A percentile compares a stretch with the other conserved stretches of the same genome.
These are phyloP conservation scores for Pseudorectes ferrugineus DNA, from an alignment of 2,113 vertebrate genomes.

Conservation along the genomic window DNA sequence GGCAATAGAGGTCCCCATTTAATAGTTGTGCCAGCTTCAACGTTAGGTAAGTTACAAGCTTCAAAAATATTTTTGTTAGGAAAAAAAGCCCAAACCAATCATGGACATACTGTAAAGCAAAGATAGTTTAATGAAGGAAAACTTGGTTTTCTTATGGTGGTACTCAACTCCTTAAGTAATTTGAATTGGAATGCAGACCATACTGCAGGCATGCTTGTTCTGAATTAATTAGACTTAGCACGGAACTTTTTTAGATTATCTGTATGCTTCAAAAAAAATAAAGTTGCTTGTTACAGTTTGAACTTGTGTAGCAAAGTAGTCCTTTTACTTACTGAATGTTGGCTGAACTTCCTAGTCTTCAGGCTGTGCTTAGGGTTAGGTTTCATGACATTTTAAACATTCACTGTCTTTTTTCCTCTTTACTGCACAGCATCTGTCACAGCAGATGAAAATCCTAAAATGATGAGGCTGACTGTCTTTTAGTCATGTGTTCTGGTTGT, in stretches of 20 bases:
- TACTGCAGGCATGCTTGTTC: not conserved
- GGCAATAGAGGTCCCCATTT: conserved; percentile 88
- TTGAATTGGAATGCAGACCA: not conserved
- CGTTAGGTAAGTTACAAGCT: conserved; percentile 79
- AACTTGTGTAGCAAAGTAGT: not conserved
- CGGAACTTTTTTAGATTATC: not conserved
- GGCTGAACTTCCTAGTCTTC: not conserved
- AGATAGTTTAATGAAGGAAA: not conserved
- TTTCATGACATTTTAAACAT: not conserved
- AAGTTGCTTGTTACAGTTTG: not conserved
- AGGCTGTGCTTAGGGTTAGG: not conserved
- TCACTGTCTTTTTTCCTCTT: not conserved
- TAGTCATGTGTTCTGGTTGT: not conserved
- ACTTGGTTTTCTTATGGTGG: not conserved
- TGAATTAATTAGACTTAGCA: not conserved
- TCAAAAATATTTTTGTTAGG: not conserved
- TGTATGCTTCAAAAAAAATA: not conserved
- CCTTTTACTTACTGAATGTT: not conserved
- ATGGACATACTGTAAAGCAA: not conserved
- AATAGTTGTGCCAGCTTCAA: conserved; percentile 93
- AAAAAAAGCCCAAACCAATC: not conserved
- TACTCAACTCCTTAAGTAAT: not conserved
- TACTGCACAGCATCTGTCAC: not conserved
- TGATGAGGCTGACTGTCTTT: not conserved
- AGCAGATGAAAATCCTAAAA: not conserved